Evolutionary conservation across 2,113 vertebrate species (phyloP), one percentile per base, ranked within the genome.

Genomic region (Campylorhamphus procurvoides): DNA sequence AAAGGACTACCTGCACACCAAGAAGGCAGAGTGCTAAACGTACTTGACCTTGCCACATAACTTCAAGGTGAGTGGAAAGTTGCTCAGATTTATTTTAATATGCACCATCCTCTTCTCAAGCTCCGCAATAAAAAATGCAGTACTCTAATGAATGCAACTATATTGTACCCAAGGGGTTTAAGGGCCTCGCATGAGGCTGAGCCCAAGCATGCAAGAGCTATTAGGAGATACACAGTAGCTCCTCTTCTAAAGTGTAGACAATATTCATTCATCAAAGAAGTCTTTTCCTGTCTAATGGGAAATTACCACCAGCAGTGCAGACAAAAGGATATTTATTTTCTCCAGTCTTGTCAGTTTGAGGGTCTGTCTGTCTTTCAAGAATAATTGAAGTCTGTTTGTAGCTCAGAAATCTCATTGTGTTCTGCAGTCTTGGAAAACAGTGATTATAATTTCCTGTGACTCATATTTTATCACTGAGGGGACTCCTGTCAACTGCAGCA

Each of bases 271-370:
- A 90, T 94, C 93, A 95, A 84, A 94, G 84, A 66, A 85, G 69
- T 64, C 44, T 93, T 96, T 94, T 95, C 92, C 91, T 94, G 93
- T 87, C 90, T 93, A 84, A 97, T 95, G 87, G 86, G 86, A 95
- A 95, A 96, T 88, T 87, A 67, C 77, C 92, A 95, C 91, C 90
- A 94, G 92, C 87, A 80, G 89, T 72, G 89, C 87, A 91, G 91
- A 93, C 87, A 96, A 93, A 97, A 96, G 86, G 87, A 87, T 88
- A 88, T 97, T 96, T 96, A 87, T 94, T 93, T 96, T 95, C 86
- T 91, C 60, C 74, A 78, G 7, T 87, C 1, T 5, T 87, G 86
- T 85, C 91, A 72, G 79, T 94, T 84, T 81, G 93, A 89, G 86
- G 58, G 76, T 89, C 90, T 84, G 88, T 93, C 93, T 83, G 80